Base-by-base conservation (phyloP, 1,140 invertebrate species). In the Agraylea sexmaculata region DNA sequence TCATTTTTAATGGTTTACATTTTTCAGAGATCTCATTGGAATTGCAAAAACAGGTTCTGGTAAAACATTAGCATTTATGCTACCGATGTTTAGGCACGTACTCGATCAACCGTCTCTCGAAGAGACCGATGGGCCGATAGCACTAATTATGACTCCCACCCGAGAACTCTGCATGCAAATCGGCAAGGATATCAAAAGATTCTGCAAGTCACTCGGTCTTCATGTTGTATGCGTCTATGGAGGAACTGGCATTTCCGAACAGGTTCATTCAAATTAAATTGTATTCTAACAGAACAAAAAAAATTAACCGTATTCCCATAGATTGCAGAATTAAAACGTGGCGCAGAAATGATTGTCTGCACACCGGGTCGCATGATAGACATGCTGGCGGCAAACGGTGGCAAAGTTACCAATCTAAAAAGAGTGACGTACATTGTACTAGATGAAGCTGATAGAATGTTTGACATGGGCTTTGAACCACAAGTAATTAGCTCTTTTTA, bases 281-380 rank as follows among this genome's bases (percentile, higher is more conserved):
- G n/a, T n/a, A n/a, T n/a, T n/a, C n/a, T n/a, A n/a, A n/a, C n/a
- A n/a, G n/a, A n/a, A n/a, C n/a, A n/a, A n/a, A n/a, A n/a, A n/a
- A n/a, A 32, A 6, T 6, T 6, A n/a, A 12, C 16, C 23, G 7
- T 25, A 25, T 35, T 45, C 16, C 47, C 48, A 27, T 82, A 95
- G 65, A 99, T 99, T 52, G 94, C 94, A 0, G 94, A 99, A 60
- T 58, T 99, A 34, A 99, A 99, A 62, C 74, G 93, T 33, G 95
- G 95, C 12, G 89, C 93, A 1, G 94, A 99, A 66, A 94, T 99
- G 41, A 94, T 99, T 43, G 94, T 99, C 0, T 99, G 95, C 53
- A 99, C 96, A 1, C 95, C 96, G 0, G 96, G 96, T 0, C 73
- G 96, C 46, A 99, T 99, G 95, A 99, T 99, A 53, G 96, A 99